These are phyloP conservation scores for Chamaea fasciata DNA, from an alignment of 2,113 vertebrate species.

Conservation along the genomic window DNA sequence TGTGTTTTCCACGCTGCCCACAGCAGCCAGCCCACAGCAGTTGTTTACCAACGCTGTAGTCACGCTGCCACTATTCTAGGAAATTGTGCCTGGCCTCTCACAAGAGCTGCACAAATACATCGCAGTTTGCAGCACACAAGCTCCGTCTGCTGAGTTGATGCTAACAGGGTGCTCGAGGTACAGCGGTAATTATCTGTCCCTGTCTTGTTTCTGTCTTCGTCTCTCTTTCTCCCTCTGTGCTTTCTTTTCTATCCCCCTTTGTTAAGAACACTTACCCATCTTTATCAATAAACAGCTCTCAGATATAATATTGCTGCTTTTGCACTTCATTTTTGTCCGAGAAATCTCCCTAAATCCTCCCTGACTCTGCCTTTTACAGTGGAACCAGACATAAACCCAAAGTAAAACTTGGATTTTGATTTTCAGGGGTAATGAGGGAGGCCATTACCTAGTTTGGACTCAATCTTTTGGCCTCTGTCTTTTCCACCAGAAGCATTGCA, in stretches of 20 bases:
- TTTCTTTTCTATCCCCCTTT: background rate
- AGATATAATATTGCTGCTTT: background rate
- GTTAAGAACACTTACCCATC: background rate
- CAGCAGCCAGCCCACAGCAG: background rate
- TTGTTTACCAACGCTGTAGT: background rate
- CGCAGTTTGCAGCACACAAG: rapidly evolving
- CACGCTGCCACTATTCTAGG: background rate
- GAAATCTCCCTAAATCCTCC: background rate
- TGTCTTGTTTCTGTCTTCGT: background rate
- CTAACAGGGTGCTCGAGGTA: background rate
- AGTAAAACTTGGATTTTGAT: background rate
- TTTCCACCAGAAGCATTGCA: background rate
- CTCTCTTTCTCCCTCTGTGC: background rate
- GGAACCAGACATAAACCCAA: background rate
- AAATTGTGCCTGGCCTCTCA: background rate
- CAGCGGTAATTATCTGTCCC: background rate
- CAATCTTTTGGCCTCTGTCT: background rate
- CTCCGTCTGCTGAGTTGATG: no score
- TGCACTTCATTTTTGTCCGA: rapidly evolving
- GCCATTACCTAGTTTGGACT: background rate
- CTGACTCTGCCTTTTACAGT: background rate
- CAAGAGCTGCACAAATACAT: background rate
- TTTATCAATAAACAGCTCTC: background rate
- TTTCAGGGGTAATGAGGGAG: background rate
- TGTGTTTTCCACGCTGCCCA: background rate